Percentiles rank a stretch among this genome's conserved stretches.
Evolutionary conservation across 2,113 vertebrate species (phyloP).

Genomic region (Calyptommatus sinebrachiatus): DNA sequence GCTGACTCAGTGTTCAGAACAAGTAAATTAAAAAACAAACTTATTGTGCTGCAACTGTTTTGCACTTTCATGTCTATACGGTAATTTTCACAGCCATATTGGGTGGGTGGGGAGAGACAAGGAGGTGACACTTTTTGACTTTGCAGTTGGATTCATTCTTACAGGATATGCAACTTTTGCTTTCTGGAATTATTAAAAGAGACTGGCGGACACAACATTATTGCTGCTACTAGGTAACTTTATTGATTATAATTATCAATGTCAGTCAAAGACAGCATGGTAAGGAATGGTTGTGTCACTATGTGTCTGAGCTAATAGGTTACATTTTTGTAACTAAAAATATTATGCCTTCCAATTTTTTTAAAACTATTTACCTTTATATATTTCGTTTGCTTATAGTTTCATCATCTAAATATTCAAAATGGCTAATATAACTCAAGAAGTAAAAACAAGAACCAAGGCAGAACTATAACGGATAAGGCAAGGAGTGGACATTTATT

Average conservation of each 20-base stretch:
- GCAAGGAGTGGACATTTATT: too few species aligned
- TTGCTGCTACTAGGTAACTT: background rate
- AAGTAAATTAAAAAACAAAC: too few species aligned
- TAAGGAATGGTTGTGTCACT: slow-evolving; percentile 1
- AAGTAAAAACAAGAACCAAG: too few species aligned
- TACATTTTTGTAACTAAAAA: background rate
- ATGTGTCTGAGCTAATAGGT: background rate
- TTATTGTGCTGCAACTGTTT: slow-evolving; percentile 9
- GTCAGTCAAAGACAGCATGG: slow-evolving; percentile 20
- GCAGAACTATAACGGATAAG: too few species aligned
- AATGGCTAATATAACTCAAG: too few species aligned
- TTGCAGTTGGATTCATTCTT: slow-evolving; percentile 23
- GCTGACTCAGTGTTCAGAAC: too few species aligned
- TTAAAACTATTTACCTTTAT: too few species aligned
- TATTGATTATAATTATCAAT: background rate
- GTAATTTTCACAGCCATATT: slow-evolving; percentile 13
- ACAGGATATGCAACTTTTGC: slow-evolving; percentile 25
- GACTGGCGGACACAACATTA: slow-evolving; percentile 14
- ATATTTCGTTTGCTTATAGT: too few species aligned
- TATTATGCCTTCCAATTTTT: background rate
- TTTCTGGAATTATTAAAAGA: background rate
- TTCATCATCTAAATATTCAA: too few species aligned
- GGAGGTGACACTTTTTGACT: slow-evolving; percentile 30
- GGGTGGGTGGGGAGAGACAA: slow-evolving; percentile 21
- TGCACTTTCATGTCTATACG: background rate